Evolutionary conservation across 1,140 invertebrate genomes (phyloP), one percentile per base, ranked within the genome.

Genomic region (Leptestheria dahalacensis): DNA sequence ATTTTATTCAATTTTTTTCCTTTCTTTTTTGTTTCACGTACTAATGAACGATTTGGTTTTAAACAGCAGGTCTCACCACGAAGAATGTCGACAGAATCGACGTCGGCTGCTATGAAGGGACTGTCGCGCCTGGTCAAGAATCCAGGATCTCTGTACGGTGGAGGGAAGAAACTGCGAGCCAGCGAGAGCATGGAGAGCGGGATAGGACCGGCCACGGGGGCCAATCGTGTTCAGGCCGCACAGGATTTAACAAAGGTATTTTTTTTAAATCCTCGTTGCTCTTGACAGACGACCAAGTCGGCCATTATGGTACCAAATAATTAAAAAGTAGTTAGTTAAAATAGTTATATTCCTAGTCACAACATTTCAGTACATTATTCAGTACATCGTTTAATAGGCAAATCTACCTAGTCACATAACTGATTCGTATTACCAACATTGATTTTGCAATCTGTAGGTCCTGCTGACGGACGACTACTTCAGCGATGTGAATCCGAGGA

Each of bases 401-500:
- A n/a, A n/a, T n/a, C n/a, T n/a, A n/a, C n/a, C n/a, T n/a, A n/a
- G n/a, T n/a, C n/a, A n/a, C n/a, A n/a, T n/a, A n/a, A n/a, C n/a
- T n/a, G n/a, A n/a, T n/a, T n/a, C n/a, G n/a, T n/a, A n/a, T n/a
- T n/a, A n/a, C n/a, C n/a, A n/a, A n/a, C n/a, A n/a, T n/a, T n/a
- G n/a, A n/a, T n/a, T n/a, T n/a, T n/a, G n/a, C n/a, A n/a, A n/a
- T n/a, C n/a, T n/a, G n/a, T n/a, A 41, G 63, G 69, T 93, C 74
- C 75, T 94, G 48, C 77, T 94, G 0, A 91, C 89, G 1, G 91
- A 95, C 69, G 92, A 96, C 73, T 95, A 95, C 74, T 95, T 96
- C 67, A 92, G 88, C 66, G 96, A 98, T 73, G 91, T 98, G 26
- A 98, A 97, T 78, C 95, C 94, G 0, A 76, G 92, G 47, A 96